These are phyloP conservation scores for Danionella cerebrum DNA, from an alignment of 2,113 vertebrate genomes.

Conservation along the genomic window DNA sequence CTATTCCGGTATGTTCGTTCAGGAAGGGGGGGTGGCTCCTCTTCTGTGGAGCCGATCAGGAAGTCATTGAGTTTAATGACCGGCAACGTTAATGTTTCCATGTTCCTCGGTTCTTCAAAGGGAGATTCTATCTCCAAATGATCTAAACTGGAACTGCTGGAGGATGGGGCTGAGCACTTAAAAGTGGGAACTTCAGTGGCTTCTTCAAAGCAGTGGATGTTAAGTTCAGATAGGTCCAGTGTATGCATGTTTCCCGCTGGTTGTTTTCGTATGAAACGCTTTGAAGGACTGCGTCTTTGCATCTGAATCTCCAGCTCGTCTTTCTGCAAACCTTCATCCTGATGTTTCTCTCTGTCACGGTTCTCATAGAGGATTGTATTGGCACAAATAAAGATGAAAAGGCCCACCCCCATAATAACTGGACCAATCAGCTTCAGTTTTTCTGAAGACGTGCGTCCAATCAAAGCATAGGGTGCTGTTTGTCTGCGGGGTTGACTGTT, in stretches of 20 bases:
- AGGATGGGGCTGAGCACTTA: constrained; percentile 55
- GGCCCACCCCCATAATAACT: constrained; percentile 90
- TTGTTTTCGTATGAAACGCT: constrained; percentile 35
- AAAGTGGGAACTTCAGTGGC: constrained; percentile 36
- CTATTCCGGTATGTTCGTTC: constrained; percentile 1
- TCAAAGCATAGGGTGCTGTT: constrained; percentile 22
- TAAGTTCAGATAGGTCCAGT: constrained; percentile 32
- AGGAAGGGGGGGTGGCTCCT: background rate
- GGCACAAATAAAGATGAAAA: constrained; percentile 97
- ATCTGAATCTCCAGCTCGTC: constrained; percentile 41
- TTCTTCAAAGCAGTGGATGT: constrained; percentile 39
- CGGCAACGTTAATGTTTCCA: constrained; percentile 48
- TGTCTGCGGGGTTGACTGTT: constrained; percentile 45
- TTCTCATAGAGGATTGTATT: constrained; percentile 94
- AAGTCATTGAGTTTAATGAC: constrained; percentile 63
- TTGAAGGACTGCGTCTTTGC: constrained; percentile 33
- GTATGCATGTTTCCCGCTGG: constrained; percentile 23
- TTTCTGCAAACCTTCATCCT: constrained; percentile 41
- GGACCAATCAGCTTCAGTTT: constrained; percentile 86
- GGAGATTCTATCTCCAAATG: constrained; percentile 47
- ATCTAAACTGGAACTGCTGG: constrained; percentile 62
- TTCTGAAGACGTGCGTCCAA: constrained; percentile 52
- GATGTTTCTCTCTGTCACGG: constrained; percentile 75
- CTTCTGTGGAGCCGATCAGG: constrained; percentile 23
- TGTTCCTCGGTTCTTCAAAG: constrained; percentile 30